phyloP scores from a whole-genome alignment of 2,888 invertebrate species.

The Pristionchus arcanus region DNA sequence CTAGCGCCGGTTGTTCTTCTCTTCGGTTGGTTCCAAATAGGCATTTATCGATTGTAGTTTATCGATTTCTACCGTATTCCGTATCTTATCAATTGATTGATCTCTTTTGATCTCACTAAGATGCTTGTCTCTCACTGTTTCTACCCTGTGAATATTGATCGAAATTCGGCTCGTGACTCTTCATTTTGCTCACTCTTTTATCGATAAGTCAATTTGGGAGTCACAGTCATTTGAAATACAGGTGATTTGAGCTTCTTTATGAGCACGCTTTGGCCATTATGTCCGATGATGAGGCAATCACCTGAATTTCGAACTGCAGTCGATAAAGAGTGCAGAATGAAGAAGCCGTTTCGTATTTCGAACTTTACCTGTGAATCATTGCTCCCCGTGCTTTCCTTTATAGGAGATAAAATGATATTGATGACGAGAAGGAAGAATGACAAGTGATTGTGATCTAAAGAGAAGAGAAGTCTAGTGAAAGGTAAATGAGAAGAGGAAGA shows the following conservation, averaged over 20 bases:
- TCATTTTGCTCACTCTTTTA: neutral
- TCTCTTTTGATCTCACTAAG: conserved; percentile 22
- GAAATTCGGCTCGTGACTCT: too few relatives aligned
- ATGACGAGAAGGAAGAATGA: neutral
- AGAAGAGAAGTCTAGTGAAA: neutral
- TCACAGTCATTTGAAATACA: too few relatives aligned
- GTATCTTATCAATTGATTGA: conserved; percentile 32
- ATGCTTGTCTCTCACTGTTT: conserved; percentile 28
- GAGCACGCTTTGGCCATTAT: too few relatives aligned
- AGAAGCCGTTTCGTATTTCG: too few relatives aligned
- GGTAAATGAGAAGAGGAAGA: too few relatives aligned
- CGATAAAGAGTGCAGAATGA: neutral
- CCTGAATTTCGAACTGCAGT: too few relatives aligned
- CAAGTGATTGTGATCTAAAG: neutral
- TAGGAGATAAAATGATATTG: conserved; percentile 1
- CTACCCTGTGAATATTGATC: neutral
- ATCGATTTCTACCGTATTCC: neutral
- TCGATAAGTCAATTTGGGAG: too few relatives aligned
- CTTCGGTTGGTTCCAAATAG: neutral
- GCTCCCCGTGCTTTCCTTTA: neutral
- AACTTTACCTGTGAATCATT: neutral
- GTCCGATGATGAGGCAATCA: too few relatives aligned
- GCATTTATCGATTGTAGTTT: conserved; percentile 5
- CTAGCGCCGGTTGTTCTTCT: neutral
- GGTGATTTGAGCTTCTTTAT: too few relatives aligned